phyloP scores from a whole-genome alignment of 2,888 invertebrate species.

The Drosophila falleni region DNA sequence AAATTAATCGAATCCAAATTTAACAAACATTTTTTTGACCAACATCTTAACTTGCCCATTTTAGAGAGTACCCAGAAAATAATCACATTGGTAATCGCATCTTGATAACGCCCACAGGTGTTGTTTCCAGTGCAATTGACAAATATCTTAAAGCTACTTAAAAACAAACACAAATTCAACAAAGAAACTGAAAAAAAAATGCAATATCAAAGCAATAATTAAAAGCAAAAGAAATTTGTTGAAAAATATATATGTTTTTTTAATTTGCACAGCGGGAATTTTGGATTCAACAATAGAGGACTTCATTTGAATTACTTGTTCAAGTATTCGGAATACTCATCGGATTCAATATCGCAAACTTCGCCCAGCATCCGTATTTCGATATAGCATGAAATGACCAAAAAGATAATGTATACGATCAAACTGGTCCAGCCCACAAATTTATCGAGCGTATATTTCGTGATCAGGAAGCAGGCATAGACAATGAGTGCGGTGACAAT shows the following conservation, averaged over 20 bases:
- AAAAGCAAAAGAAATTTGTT: not conserved
- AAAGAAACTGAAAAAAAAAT: not conserved
- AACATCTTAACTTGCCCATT: not conserved
- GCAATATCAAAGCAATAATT: not conserved
- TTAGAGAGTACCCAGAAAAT: not conserved
- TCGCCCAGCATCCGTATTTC: conserved; percentile 29
- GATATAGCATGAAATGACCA: conserved; percentile 86
- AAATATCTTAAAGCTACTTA: not conserved
- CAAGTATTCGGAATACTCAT: conserved; percentile 1
- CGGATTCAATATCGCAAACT: conserved; percentile 50
- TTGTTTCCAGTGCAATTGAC: conserved; percentile 1
- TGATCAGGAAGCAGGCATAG: conserved; percentile 91
- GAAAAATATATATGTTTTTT: not conserved
- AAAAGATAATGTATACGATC: conserved; percentile 92
- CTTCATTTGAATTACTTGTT: not conserved
- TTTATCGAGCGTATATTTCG: conserved; percentile 92
- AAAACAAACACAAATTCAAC: not conserved
- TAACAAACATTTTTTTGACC: not conserved
- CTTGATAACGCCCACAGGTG: conserved; percentile 19
- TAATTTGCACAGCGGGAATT: not conserved
- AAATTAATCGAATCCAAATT: no score
- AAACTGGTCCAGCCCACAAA: conserved; percentile 92
- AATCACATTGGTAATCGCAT: conserved; percentile 21
- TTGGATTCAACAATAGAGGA: not conserved
- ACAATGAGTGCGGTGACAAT: conserved; percentile 92